Conservation (phyloP, 2,113 vertebrate genomes). For the Clarias magur region DNA sequence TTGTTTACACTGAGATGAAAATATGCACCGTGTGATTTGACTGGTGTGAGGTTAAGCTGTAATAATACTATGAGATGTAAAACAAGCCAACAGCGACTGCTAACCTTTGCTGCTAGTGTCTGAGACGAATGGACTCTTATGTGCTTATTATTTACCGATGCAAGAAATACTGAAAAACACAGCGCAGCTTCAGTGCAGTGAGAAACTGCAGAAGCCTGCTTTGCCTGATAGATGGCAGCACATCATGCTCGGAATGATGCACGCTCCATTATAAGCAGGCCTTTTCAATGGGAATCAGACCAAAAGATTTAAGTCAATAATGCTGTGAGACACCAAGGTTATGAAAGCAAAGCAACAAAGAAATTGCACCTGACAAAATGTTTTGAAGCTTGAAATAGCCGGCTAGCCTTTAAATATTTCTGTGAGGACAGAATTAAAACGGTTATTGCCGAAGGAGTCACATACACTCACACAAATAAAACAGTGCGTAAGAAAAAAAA, state of each 20-base stretch:
- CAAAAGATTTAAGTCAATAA: slow-evolving; percentile 67
- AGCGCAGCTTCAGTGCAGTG: not conserved
- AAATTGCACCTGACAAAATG: slow-evolving; percentile 65
- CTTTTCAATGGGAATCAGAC: slow-evolving; percentile 61
- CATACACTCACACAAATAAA: slow-evolving; percentile 50
- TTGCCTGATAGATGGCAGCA: slow-evolving; percentile 60
- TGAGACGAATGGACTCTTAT: slow-evolving; percentile 3
- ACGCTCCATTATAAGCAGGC: slow-evolving; percentile 31
- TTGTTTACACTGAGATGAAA: slow-evolving; percentile 3
- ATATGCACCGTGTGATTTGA: not conserved
- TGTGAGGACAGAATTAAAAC: slow-evolving; percentile 65
- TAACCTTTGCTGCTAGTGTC: slow-evolving; percentile 10
- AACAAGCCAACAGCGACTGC: slow-evolving; percentile 9
- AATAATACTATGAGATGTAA: slow-evolving; percentile 4
- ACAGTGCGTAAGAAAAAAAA: slow-evolving; percentile 65
- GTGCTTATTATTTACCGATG: not conserved
- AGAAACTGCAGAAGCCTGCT: not conserved
- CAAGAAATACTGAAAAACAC: not conserved
- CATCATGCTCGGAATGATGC: slow-evolving; percentile 44
- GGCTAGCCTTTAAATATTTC: slow-evolving; percentile 60
- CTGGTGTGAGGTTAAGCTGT: not conserved
- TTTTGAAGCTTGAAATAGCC: slow-evolving; percentile 74
- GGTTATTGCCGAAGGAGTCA: slow-evolving; percentile 61
- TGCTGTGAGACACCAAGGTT: slow-evolving; percentile 70
- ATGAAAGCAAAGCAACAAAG: slow-evolving; percentile 71